Base-by-base conservation (phyloP, 1,140 invertebrate genomes). In the Macrobrachium nipponense region DNA sequence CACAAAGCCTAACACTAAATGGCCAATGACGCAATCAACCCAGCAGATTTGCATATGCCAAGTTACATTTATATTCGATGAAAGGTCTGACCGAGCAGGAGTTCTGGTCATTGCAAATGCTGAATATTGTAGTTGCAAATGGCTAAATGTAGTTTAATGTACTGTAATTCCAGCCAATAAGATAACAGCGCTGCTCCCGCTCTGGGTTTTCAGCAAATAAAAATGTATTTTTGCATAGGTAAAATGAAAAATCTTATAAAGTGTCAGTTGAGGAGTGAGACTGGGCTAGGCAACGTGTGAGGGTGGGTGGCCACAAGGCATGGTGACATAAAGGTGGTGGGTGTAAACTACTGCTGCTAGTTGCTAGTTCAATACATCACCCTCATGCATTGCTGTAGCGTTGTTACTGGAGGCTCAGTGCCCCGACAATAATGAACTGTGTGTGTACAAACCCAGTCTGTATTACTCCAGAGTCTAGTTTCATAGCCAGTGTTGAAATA, bases 371-470 rank as follows among this genome's bases (percentile, higher is more conserved):
- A 51, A 51, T 80, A 44, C 78, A 60, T 62, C 61, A 59, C 78
- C 78, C 78, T 62, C 15, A 20, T 62, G n/a, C 61, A 44, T 18
- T 44, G 62, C 78, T 75, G 70, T 73, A 73, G 84, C 70, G 76
- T 80, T 86, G 76, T 80, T 79, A 79, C 68, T 72, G 84, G 77
- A 61, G 64, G 27, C 66, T 80, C 14, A 79, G 58, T 60, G 59
- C 58, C 84, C 84, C 84, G 84, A 75, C 84, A 86, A 86, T 86
- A 86, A 86, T 86, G 84, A 86, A 86, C 84, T 84, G 82, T 79
- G 76, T 82, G 68, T 86, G 84, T 86, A 86, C 84, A 86, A 86
- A 86, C 77, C 84, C 77, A 79, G 60, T 80, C 76, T 86, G 64
- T 75, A 75, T 62, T 72, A 86, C 84, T 86, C 84, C 84, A 86